Conservation (phyloP, 2,888 invertebrate species). For the Mythimna impura region DNA sequence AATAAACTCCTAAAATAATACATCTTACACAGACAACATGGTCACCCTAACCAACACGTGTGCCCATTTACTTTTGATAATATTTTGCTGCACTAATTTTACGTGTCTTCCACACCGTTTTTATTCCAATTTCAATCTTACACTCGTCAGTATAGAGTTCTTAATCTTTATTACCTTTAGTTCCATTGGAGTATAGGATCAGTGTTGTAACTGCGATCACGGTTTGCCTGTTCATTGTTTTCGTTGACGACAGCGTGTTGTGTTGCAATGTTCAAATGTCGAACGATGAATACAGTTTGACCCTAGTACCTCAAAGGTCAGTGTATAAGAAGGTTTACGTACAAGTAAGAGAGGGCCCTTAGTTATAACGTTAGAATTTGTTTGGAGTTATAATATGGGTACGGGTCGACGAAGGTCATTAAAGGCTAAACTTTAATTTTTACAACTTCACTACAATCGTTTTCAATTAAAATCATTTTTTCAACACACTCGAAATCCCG, state of each 20-base stretch:
- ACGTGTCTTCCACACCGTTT: slow-evolving; percentile 16
- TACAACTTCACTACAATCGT: no score
- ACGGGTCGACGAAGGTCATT: neutral
- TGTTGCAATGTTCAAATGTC: slow-evolving; percentile 63
- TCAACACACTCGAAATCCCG: no score
- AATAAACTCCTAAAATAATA: neutral
- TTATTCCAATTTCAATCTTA: slow-evolving; percentile 37
- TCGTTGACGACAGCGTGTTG: slow-evolving; percentile 58
- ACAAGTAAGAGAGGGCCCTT: slow-evolving; percentile 25
- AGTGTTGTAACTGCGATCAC: slow-evolving; percentile 52
- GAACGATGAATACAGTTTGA: slow-evolving; percentile 58
- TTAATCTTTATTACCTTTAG: neutral
- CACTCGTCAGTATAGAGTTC: neutral
- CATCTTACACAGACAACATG: neutral
- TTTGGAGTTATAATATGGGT: slow-evolving; percentile 15
- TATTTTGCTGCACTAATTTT: slow-evolving; percentile 61
- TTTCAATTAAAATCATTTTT: no score
- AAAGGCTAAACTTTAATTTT: neutral
- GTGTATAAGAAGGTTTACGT: slow-evolving; percentile 51
- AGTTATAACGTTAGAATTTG: slow-evolving; percentile 22
- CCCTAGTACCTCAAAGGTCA: slow-evolving; percentile 61
- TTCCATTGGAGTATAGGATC: slow-evolving; percentile 38
- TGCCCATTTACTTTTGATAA: slow-evolving; percentile 56
- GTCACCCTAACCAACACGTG: slow-evolving; percentile 49
- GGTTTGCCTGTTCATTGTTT: slow-evolving; percentile 67